A percentile compares a stretch with the other conserved stretches of the same genome.
Conservation (phyloP, 1,140 invertebrate species). For the Dendroctonus ponderosae region DNA sequence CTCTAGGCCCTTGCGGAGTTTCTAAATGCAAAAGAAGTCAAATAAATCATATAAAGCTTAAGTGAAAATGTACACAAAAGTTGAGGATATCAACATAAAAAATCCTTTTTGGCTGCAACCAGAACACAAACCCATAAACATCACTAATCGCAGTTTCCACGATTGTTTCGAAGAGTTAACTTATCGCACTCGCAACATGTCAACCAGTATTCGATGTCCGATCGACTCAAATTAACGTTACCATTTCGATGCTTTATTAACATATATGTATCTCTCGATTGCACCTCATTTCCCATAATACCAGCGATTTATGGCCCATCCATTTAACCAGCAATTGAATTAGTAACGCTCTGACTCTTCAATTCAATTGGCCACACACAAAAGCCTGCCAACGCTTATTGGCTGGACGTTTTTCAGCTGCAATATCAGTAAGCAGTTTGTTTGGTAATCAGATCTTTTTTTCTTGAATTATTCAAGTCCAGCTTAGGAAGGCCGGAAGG, state of each 20-base stretch:
- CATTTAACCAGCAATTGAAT: conserved; percentile 3
- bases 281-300: conserved; percentile 7
- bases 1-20: too few relatives aligned
- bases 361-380: background rate
- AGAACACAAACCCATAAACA: too few relatives aligned
- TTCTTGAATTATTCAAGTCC: background rate
- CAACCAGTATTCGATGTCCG: background rate
- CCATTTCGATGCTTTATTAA: conserved; percentile 9
- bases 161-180: too few relatives aligned
- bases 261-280: conserved; percentile 5
- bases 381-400: background rate
- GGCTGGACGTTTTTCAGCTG: background rate
- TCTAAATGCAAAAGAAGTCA: too few relatives aligned
- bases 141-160: too few relatives aligned
- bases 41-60: too few relatives aligned
- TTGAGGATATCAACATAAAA: too few relatives aligned
- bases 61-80: too few relatives aligned
- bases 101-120: too few relatives aligned
- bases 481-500: background rate
- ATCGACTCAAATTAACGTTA: conserved; percentile 8
- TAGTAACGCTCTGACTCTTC: conserved; percentile 2
- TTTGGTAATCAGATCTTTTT: background rate
- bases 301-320: conserved; percentile 6
- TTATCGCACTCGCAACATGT: too few relatives aligned
- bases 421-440: background rate